Conservation (phyloP, 2,888 invertebrate genomes). For the Lasioglossum marginatum region DNA sequence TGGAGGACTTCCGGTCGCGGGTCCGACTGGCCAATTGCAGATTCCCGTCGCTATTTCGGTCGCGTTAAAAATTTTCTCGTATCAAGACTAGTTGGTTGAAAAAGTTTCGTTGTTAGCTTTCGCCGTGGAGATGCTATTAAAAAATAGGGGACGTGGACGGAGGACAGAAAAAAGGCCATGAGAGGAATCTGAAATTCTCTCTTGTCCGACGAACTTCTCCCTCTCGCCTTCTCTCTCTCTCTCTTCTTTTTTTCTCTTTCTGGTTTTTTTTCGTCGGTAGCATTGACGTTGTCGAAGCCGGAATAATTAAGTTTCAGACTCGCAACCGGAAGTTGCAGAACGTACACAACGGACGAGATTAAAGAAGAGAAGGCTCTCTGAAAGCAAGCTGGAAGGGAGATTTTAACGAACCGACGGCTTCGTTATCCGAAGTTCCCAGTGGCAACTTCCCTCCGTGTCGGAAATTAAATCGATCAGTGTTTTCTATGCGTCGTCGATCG, state of each 20-base stretch:
- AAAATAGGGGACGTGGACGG: background rate
- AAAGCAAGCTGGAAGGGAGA: slow-evolving; percentile 14
- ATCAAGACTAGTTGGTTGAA: slow-evolving; percentile 14
- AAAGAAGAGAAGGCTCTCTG: slow-evolving; percentile 47
- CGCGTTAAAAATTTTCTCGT: slow-evolving; percentile 18
- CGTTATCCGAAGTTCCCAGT: slow-evolving; percentile 32
- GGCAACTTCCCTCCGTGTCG: background rate
- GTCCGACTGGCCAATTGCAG: slow-evolving; percentile 37
- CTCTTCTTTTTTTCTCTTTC: background rate
- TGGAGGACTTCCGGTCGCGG: background rate
- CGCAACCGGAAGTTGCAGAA: background rate
- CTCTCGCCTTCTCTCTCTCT: background rate
- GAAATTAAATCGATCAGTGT: slow-evolving; percentile 3
- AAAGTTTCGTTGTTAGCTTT: slow-evolving; percentile 39
- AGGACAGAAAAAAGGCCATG: background rate
- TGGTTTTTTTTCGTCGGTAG: slow-evolving; percentile 2
- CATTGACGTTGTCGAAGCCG: slow-evolving; percentile 12
- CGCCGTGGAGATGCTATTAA: background rate
- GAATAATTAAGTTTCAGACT: slow-evolving; percentile 28
- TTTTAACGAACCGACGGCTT: slow-evolving; percentile 59
- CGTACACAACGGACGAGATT: slow-evolving; percentile 44
- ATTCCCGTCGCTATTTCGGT: background rate
- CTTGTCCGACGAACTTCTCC: background rate
- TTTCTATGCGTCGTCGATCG: background rate
- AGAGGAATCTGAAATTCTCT: slow-evolving; percentile 27